Conservation (phyloP, 2,113 vertebrate species). For the Vicugna pacos region DNA sequence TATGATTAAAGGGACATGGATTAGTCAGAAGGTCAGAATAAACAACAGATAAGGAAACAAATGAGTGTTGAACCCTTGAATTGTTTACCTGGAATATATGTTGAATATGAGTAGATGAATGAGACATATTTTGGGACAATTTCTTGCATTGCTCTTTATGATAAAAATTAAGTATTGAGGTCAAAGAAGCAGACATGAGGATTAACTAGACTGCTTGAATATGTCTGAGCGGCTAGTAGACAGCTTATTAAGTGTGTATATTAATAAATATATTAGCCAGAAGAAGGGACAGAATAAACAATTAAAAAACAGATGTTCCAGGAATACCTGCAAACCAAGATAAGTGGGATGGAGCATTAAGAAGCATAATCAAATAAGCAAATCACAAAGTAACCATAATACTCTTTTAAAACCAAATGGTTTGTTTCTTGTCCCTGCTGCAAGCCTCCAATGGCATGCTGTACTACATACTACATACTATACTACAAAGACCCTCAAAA, state of each 20-base stretch:
- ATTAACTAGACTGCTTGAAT: not conserved
- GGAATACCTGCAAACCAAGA: not conserved
- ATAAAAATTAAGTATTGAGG: not conserved
- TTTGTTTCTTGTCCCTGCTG: not conserved
- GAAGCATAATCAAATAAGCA: not conserved
- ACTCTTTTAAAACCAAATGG: not conserved
- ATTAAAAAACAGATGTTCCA: not conserved
- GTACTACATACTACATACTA: rapidly evolving
- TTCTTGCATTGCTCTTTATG: not conserved
- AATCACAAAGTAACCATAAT: not conserved
- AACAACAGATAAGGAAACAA: not conserved
- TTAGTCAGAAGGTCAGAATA: not conserved
- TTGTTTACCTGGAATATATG: not conserved
- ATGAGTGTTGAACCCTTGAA: not conserved
- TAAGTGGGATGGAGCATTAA: not conserved
- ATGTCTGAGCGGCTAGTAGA: not conserved
- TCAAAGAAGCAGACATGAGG: not conserved
- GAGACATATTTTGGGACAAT: not conserved
- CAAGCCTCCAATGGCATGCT: rapidly evolving
- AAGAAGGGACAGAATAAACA: not conserved
- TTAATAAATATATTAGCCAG: not conserved
- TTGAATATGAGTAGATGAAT: not conserved
- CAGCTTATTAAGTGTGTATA: not conserved
- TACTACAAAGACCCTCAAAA: not conserved
- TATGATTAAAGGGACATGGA: not conserved